These are phyloP conservation scores for Leptodactylus fuscus DNA, from an alignment of 2,113 vertebrate genomes.

Conservation along the genomic window DNA sequence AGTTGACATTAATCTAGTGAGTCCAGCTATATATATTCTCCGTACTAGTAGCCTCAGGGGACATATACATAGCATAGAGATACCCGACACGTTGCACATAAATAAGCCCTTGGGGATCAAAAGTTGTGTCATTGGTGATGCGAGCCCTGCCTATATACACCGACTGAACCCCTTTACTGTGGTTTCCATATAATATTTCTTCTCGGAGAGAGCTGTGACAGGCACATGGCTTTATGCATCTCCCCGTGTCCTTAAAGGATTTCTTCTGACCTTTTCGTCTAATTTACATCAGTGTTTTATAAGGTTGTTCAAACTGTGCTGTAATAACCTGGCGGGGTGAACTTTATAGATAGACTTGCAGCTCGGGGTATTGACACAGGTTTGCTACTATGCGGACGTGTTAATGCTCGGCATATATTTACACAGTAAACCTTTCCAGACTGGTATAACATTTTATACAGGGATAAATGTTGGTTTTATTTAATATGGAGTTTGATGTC, in stretches of 20 bases:
- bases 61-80: too few relatives aligned
- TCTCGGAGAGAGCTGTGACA: not conserved
- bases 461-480: not conserved
- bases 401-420: not conserved
- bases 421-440: not conserved
- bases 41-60: too few relatives aligned
- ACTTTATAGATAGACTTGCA: slow-evolving; percentile 16
- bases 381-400: not conserved
- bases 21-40: too few relatives aligned
- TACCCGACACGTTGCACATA: not conserved
- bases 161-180: not conserved
- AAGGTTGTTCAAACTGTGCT: slow-evolving; percentile 28
- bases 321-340: slow-evolving; percentile 8
- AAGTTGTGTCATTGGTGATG: too few relatives aligned
- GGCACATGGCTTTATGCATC: not conserved
- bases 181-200: not conserved
- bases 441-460: not conserved
- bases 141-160: not conserved
- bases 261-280: slow-evolving; percentile 23
- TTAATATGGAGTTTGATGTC: not conserved
- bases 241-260: not conserved
- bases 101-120: too few relatives aligned
- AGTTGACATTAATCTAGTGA: too few relatives aligned
- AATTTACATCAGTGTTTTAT: slow-evolving; percentile 35
- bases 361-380: not conserved